Conservation (phyloP, 1,140 invertebrate genomes). For the Conus ventricosus region DNA sequence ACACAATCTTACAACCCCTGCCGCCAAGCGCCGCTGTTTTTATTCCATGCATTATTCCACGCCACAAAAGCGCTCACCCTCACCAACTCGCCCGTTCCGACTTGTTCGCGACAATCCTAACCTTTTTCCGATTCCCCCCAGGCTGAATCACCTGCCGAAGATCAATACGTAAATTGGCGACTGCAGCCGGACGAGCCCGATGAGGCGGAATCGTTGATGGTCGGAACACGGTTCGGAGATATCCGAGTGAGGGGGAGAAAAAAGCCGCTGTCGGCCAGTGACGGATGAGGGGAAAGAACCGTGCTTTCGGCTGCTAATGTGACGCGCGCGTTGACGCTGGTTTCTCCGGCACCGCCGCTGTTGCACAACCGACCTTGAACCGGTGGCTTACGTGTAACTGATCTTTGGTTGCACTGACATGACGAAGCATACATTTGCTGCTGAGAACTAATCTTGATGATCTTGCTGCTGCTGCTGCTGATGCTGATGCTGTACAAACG, state of each 20-base stretch:
- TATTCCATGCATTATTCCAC: background rate
- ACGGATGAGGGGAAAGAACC: background rate
- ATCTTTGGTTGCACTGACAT: no score
- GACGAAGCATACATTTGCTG: no score
- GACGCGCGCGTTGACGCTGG: background rate
- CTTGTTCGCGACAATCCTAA: background rate
- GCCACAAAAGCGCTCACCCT: background rate
- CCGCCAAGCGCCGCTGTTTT: background rate
- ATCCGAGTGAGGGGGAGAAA: background rate
- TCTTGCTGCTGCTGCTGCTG: no score
- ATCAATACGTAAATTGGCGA: slow-evolving; percentile 11
- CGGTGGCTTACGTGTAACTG: no score
- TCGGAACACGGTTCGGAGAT: slow-evolving; percentile 6
- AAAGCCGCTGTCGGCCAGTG: background rate
- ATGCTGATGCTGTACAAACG: no score
- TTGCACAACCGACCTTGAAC: no score
- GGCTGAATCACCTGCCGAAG: background rate
- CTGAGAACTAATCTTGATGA: no score
- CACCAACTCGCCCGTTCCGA: slow-evolving; percentile 5
- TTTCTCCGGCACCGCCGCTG: background rate
- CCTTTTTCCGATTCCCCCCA: background rate
- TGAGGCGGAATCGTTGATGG: background rate
- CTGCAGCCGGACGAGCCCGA: slow-evolving; percentile 4
- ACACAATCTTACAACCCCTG: background rate
- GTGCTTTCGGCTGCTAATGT: background rate